phyloP scores from a whole-genome alignment of 2,888 invertebrate species.

The Taphrorychus bicolor region DNA sequence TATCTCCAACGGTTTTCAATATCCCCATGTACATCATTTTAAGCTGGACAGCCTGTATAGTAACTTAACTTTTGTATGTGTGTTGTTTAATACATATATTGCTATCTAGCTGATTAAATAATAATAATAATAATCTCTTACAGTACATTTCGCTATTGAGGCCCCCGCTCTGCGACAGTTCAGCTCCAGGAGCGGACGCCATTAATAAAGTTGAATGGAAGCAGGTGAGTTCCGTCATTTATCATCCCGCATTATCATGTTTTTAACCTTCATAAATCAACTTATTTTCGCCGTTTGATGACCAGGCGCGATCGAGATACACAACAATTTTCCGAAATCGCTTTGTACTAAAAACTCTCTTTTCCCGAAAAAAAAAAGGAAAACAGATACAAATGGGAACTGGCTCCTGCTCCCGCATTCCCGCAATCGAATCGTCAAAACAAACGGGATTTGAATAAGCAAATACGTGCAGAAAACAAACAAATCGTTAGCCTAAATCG shows the following conservation, averaged over 20 bases:
- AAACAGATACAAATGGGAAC: too few relatives aligned
- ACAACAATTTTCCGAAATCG: not conserved
- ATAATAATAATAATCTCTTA: constrained; percentile 57
- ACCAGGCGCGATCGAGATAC: not conserved
- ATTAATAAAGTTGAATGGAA: constrained; percentile 90
- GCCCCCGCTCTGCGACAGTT: constrained; percentile 77
- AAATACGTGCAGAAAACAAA: constrained; percentile 1
- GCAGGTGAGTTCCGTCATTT: constrained; percentile 67
- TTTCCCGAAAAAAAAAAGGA: not conserved
- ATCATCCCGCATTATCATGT: constrained; percentile 14
- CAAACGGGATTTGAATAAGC: not conserved
- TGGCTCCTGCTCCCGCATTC: too few relatives aligned
- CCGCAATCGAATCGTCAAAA: not conserved
- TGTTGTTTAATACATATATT: too few relatives aligned
- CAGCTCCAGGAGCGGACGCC: constrained; percentile 69
- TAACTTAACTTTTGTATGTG: too few relatives aligned
- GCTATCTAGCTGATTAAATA: not conserved
- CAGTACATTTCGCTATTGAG: constrained; percentile 87
- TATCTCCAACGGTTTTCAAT: too few relatives aligned
- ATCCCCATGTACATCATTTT: too few relatives aligned
- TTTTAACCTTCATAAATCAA: not conserved
- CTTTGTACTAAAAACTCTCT: not conserved
- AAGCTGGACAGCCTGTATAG: too few relatives aligned
- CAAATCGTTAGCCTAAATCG: constrained; percentile 4
- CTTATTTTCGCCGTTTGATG: not conserved